A percentile compares a stretch with the other conserved stretches of the same genome.
Conservation (phyloP, 2,888 invertebrate genomes). For the Autographa gamma region DNA sequence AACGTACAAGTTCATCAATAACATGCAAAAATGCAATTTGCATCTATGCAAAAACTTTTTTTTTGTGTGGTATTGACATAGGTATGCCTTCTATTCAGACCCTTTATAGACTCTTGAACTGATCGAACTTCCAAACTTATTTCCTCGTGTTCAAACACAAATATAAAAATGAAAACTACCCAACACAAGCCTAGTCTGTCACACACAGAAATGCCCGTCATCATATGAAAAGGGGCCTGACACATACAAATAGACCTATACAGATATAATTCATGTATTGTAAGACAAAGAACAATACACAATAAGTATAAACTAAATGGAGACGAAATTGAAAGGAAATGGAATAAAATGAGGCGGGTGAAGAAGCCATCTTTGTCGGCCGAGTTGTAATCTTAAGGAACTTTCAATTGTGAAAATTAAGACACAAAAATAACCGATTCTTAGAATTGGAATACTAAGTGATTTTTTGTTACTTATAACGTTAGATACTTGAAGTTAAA, state of each 20-base stretch:
- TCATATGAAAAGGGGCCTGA: slow-evolving; percentile 39
- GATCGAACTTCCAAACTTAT: slow-evolving; percentile 12
- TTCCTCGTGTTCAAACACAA: slow-evolving; percentile 14
- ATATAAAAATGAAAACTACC: slow-evolving; percentile 31
- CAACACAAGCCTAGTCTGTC: slow-evolving; percentile 31
- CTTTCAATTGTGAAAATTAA: slow-evolving; percentile 30
- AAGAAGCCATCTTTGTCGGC: slow-evolving; percentile 24
- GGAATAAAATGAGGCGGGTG: slow-evolving; percentile 32
- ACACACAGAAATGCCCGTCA: slow-evolving; percentile 29
- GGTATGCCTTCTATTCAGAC: no score
- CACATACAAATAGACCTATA: slow-evolving; percentile 32
- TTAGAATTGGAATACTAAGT: no score
- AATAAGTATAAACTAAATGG: slow-evolving; percentile 24
- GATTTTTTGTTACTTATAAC: no score
- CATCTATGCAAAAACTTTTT: no score
- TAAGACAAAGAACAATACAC: slow-evolving; percentile 26
- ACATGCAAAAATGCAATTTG: no score
- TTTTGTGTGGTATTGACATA: no score
- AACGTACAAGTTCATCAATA: no score
- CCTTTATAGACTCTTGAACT: neutral
- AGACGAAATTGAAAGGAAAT: slow-evolving; percentile 33
- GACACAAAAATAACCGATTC: neutral
- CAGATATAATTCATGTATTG: slow-evolving; percentile 13
- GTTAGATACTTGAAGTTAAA: no score
- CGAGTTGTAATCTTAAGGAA: slow-evolving; percentile 27